Evolutionary conservation across 1,140 invertebrate genomes (phyloP).

Genomic region (Cotesia chilonis): DNA sequence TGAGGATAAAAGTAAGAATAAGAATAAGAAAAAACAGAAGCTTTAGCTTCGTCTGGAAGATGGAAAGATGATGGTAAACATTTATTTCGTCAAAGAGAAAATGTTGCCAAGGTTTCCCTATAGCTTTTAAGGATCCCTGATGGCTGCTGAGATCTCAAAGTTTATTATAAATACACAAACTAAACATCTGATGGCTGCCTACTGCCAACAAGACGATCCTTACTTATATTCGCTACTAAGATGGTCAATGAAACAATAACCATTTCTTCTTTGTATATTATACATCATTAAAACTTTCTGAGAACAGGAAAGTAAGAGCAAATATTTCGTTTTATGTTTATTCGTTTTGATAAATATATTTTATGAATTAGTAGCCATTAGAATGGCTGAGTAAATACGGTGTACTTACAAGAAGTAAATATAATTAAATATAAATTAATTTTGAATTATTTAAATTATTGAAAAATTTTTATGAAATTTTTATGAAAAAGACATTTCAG

Average conservation of each 20-base stretch:
- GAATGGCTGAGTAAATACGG: no score
- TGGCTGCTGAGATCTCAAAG: constrained; percentile 10
- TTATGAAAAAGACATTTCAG: no score
- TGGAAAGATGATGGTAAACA: constrained; percentile 20
- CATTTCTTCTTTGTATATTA: constrained; percentile 17
- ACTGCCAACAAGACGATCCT: constrained; percentile 7
- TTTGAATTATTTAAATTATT: no score
- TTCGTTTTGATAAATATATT: not conserved
- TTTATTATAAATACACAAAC: constrained; percentile 37
- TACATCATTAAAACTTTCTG: constrained; percentile 33
- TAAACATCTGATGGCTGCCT: not conserved
- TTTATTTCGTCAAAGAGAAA: constrained; percentile 16
- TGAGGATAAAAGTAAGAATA: not conserved
- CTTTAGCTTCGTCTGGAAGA: not conserved
- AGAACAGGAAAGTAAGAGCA: not conserved
- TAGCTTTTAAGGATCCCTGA: constrained; percentile 1
- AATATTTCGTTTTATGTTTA: constrained; percentile 12
- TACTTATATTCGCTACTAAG: not conserved
- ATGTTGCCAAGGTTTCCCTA: constrained; percentile 17
- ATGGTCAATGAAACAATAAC: constrained; percentile 32
- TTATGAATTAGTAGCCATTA: not conserved
- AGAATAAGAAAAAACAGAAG: not conserved
- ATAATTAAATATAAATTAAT: no score
- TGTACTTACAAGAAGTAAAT: no score
- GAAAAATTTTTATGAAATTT: no score